Percentiles rank a stretch among this genome's conserved stretches.
phyloP scores from a whole-genome alignment of 1,140 invertebrate species.

The Prorops nasuta region DNA sequence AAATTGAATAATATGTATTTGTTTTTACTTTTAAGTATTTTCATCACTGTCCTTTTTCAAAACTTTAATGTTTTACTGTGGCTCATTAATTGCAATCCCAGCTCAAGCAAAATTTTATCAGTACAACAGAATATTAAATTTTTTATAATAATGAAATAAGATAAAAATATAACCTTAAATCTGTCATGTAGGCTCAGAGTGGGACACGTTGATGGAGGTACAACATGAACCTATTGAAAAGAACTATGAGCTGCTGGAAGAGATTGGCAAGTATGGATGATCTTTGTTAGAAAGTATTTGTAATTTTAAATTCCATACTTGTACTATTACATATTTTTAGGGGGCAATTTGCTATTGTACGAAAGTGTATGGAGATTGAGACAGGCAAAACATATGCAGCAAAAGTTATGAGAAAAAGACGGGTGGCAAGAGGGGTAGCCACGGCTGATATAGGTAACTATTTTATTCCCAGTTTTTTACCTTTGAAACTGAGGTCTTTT shows the following conservation, averaged over 20 bases:
- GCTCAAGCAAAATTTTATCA: not conserved
- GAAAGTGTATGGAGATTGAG: conserved; percentile 61
- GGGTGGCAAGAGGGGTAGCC: conserved; percentile 59
- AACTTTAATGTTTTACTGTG: too few relatives aligned
- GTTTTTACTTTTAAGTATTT: too few relatives aligned
- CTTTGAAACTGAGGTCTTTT: not conserved
- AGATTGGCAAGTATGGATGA: conserved; percentile 63
- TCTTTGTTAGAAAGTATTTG: not conserved
- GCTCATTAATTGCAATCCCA: conserved; percentile 1
- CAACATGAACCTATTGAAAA: conserved; percentile 62
- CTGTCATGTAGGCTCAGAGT: conserved; percentile 45
- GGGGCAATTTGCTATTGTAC: conserved; percentile 74
- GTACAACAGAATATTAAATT: not conserved
- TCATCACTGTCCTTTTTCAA: too few relatives aligned
- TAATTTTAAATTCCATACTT: not conserved
- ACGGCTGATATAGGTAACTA: conserved; percentile 57
- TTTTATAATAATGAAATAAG: conserved; percentile 1
- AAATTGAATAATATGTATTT: too few relatives aligned
- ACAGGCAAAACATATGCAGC: conserved; percentile 66
- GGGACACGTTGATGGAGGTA: conserved; percentile 58
- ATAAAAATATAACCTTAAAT: conserved; percentile 3
- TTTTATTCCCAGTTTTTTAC: not conserved
- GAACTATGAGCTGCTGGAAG: conserved; percentile 61
- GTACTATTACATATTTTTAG: conserved; percentile 49
- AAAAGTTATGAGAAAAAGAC: conserved; percentile 69